Conservation (phyloP, 2,113 vertebrate species). For the Otus sunia region DNA sequence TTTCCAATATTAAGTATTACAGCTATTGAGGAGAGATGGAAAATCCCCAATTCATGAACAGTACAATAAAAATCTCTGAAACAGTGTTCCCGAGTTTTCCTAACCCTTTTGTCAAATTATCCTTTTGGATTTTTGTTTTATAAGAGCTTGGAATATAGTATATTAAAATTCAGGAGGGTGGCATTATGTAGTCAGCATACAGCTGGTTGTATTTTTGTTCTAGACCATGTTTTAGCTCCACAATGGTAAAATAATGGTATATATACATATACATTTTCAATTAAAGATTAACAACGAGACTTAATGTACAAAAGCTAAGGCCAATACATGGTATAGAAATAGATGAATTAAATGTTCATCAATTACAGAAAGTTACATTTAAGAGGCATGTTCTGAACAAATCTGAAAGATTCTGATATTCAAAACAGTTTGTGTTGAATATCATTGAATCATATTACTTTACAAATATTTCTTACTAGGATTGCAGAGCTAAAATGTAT, state of each 20-base stretch:
- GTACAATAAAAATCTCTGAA: neutral
- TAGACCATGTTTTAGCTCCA: neutral
- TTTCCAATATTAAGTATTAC: neutral
- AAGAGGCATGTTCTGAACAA: neutral
- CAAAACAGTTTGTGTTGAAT: neutral
- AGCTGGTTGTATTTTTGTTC: neutral
- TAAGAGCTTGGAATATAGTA: neutral
- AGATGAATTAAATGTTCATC: neutral
- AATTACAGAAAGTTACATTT: neutral
- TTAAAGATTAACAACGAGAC: neutral
- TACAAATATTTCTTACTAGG: neutral
- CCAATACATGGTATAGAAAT: accelerated
- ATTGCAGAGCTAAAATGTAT: neutral
- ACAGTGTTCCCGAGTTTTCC: neutral
- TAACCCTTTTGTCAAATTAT: neutral
- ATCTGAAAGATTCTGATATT: neutral
- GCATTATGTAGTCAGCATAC: neutral
- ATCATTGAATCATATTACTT: neutral
- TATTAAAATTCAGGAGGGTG: neutral
- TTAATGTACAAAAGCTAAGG: neutral
- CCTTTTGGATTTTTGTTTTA: neutral
- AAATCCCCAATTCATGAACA: neutral
- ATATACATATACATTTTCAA: neutral
- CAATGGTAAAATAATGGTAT: neutral
- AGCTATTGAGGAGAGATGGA: neutral